Evolutionary conservation across 35 echinoderm and acorn worm genomes (phyloP).

Genomic region (Apostichopus japonicus): DNA sequence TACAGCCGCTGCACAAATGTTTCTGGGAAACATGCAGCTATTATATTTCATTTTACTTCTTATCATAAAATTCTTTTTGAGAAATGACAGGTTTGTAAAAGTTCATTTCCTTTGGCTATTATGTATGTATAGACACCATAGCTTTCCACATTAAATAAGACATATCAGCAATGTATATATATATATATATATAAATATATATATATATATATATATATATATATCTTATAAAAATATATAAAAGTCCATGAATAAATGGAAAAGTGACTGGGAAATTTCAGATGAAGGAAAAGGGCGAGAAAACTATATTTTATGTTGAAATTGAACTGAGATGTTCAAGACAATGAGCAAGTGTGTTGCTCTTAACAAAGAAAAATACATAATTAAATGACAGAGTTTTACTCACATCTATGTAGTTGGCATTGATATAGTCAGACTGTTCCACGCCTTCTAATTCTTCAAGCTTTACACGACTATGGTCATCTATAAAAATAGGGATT

Average conservation of each 20-base stretch:
- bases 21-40: too few relatives aligned
- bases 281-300: not conserved
- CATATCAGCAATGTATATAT: too few relatives aligned
- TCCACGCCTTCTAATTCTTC: conserved; percentile 12
- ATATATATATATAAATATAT: too few relatives aligned
- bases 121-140: too few relatives aligned
- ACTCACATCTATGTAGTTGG: conserved; percentile 53
- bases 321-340: not conserved
- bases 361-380: not conserved
- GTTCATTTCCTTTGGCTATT: too few relatives aligned
- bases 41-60: too few relatives aligned
- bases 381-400: not conserved
- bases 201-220: too few relatives aligned
- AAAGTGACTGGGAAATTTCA: not conserved
- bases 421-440: conserved; percentile 49
- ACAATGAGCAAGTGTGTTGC: not conserved
- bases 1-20: too few relatives aligned
- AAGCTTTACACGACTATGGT: conserved; percentile 21
- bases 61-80: too few relatives aligned
- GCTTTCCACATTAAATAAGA: too few relatives aligned
- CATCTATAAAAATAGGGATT: not conserved
- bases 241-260: not conserved
- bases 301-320: not conserved
- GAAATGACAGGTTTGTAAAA: too few relatives aligned
- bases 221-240: not conserved